Evolutionary conservation across 2,113 vertebrate species (phyloP), one percentile per base, ranked within the genome.

Genomic region (Eonycteris spelaea): DNA sequence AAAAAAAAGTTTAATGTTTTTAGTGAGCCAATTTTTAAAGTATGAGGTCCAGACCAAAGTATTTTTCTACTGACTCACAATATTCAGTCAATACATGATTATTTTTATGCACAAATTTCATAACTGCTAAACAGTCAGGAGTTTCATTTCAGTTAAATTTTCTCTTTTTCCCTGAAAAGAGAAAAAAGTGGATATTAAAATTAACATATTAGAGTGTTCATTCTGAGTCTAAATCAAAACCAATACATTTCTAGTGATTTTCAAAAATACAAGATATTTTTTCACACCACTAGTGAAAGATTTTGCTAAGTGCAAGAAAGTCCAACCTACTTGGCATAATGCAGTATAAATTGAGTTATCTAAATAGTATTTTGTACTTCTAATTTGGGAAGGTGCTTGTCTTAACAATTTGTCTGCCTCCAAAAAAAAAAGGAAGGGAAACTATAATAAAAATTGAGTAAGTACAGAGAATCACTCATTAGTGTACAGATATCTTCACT

Each of bases 311-410:
- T 75, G 5, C 74, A 48, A 95, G 15, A 79, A 87, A 97, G 48
- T 92, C 82, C 45, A 93, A 43, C 85, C 33, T 57, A 74, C 92
- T 97, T 91, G 95, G 86, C 82, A 88, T 85, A 96, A 90, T 86
- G 92, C 10, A 65, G 3, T 16, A 38, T 85, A 96, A 96, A 19
- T n/a, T 90, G 63, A 95, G 80, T 95, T 97, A 97, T 86, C 63
- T 92, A 38, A 86, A 94, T 63, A 77, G 63, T 86, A 94, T 90
- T 97, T 95, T 86, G 35, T 96, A 96, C 80, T 98, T 98, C 98
- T 98, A 98, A 97, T 97, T 97, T 91, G 86, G 97, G 97, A 97
- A 96, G 92, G 78, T 93, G 6, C 19, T 97, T 96, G 88, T 90
- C 92, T 94, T 94, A 94, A 94, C 59, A 43, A 93, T 35, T 97